Base-by-base conservation (phyloP, 2,797 vertebrate species). In the Acanthurus lineatus region DNA sequence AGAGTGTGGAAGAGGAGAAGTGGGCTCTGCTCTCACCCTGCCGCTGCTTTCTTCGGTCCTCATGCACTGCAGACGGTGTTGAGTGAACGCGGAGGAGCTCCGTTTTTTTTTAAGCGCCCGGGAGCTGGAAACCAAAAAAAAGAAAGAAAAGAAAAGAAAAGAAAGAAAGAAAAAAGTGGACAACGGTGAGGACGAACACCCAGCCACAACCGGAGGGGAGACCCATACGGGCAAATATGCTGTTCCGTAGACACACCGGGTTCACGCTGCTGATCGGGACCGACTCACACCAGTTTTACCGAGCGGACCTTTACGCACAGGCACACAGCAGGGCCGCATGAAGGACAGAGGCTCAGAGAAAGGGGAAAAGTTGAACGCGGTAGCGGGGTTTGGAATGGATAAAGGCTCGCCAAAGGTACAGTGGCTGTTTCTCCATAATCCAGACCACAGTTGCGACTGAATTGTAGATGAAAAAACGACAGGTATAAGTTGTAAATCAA, bases 401-500 rank as follows among this genome's bases (percentile, higher is more conserved):
- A 84, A 86, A 89, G 82, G 69, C 85, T 88, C 92, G 59, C 40
- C 77, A 82, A 89, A 95, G 93, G 94, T 93, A 91, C 82, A 61
- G 81, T 87, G 64, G 73, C 76, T 65, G 76, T 71, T 77, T 79
- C 38, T 77, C 66, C 16, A 2, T 72, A 32, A 78, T 6, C 5
- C 25, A 1, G 45, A 17, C 47, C 56, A 25, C 0, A 60, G 25
- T 32, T 35, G 54, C 6, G 19, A 5, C 35, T 6, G 44, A 69
- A 32, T 56, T 12, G 19, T 16, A 20, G 19, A 32, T 7, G 47
- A 35, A 25, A 20, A 52, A 2, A 7, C 11, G 3, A 7, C 20
- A 57, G 52, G 59, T 52, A 44, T 17, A 0, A 59, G 19, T 40
- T 70, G 16, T 25, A 19, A 60, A 25, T 9, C 16, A 66, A 61